These are phyloP conservation scores for Ichneumoninae sp. DNA, from an alignment of 2,888 invertebrate genomes.

Conservation along the genomic window DNA sequence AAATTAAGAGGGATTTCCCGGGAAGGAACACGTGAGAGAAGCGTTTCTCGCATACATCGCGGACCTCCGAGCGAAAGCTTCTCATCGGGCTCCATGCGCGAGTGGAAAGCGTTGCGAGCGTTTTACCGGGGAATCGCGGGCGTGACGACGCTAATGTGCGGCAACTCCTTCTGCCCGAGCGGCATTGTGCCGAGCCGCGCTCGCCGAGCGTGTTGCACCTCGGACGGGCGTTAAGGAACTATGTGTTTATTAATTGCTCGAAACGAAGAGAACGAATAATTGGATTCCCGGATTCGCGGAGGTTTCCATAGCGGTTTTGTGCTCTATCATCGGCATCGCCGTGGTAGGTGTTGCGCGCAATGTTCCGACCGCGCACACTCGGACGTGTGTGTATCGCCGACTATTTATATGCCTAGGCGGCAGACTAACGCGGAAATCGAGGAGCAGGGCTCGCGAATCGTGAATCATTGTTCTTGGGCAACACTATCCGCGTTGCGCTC, in stretches of 20 bases:
- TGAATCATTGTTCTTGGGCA: constrained; percentile 76
- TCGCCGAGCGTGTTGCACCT: background rate
- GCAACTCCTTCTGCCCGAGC: constrained; percentile 38
- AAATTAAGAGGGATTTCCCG: constrained; percentile 25
- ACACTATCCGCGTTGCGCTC: constrained; percentile 58
- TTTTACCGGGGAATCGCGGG: constrained; percentile 56
- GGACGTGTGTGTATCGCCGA: constrained; percentile 41
- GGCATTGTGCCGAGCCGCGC: constrained; percentile 26
- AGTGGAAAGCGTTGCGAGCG: constrained; percentile 59
- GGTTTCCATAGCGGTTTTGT: too few species aligned
- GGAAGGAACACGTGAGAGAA: background rate
- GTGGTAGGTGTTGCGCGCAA: too few species aligned
- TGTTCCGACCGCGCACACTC: background rate
- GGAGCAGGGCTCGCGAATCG: constrained; percentile 72
- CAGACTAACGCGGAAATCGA: constrained; percentile 71
- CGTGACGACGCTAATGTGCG: constrained; percentile 60
- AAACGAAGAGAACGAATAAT: constrained; percentile 12
- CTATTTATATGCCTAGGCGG: constrained; percentile 3
- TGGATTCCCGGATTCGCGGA: constrained; percentile 11
- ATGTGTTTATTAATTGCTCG: constrained; percentile 40
- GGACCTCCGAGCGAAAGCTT: constrained; percentile 40
- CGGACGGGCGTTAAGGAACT: constrained; percentile 42
- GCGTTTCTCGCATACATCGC: background rate
- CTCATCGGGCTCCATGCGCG: constrained; percentile 30
- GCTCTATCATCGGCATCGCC: background rate